Conservation (phyloP, 2,113 vertebrate species). For the Megaceryle maxima region DNA sequence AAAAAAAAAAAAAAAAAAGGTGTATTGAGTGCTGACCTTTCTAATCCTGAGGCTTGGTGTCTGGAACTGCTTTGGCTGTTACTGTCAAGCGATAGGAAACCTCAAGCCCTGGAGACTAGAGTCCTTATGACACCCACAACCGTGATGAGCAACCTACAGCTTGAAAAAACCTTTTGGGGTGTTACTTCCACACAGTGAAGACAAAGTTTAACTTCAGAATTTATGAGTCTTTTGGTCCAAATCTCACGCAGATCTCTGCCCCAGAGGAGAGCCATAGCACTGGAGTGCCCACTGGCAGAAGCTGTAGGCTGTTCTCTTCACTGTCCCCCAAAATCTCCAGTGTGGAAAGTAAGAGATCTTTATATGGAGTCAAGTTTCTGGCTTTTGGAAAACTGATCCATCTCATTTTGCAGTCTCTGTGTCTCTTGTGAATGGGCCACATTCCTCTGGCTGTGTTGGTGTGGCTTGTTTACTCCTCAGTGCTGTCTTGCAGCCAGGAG, state of each 20-base stretch:
- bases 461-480: not conserved
- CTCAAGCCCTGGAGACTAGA: not conserved
- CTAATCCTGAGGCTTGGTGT: not conserved
- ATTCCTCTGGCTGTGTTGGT: not conserved
- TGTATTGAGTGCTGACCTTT: not conserved
- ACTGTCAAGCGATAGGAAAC: not conserved
- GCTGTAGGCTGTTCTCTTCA: not conserved
- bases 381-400: not conserved
- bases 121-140: not conserved
- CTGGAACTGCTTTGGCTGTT: not conserved
- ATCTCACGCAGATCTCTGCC: not conserved
- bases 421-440: not conserved
- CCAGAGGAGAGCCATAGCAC: not conserved
- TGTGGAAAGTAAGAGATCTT: not conserved
- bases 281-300: not conserved
- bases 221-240: not conserved
- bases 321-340: not conserved
- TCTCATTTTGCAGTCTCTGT: not conserved
- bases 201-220: not conserved
- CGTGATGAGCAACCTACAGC: not conserved
- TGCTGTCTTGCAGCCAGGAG: not conserved
- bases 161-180: not conserved
- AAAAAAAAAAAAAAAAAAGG: not conserved
- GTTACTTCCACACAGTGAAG: not conserved
- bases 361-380: not conserved